Percentiles rank a stretch among this genome's conserved stretches.
Evolutionary conservation across 2,888 invertebrate species (phyloP).

Genomic region (Limnephilus marmoratus): DNA sequence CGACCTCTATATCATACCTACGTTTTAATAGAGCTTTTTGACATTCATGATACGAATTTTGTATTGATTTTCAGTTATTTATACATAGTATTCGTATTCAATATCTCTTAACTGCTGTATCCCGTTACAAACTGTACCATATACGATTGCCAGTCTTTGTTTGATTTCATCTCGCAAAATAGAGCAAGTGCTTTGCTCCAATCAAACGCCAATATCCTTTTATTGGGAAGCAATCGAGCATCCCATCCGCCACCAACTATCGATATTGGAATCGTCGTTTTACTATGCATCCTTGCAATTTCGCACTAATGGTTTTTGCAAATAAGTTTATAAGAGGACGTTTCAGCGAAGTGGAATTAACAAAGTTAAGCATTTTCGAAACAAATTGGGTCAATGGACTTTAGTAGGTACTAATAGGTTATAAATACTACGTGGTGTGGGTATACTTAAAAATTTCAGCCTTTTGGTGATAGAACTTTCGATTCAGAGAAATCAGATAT

Average conservation of each 20-base stretch:
- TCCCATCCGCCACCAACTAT: background rate
- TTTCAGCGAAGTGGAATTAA: too few relatives aligned
- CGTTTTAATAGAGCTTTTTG: too few relatives aligned
- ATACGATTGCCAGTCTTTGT: background rate
- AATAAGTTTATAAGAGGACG: too few relatives aligned
- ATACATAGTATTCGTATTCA: too few relatives aligned
- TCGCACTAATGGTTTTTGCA: background rate
- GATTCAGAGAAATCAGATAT: background rate
- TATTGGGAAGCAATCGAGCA: background rate
- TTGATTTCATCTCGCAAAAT: background rate
- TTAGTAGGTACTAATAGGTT: background rate
- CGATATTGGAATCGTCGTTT: background rate
- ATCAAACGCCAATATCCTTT: background rate
- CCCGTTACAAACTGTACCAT: background rate
- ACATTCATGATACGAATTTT: too few relatives aligned
- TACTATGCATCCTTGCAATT: background rate
- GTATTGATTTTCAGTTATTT: too few relatives aligned
- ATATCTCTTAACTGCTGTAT: background rate
- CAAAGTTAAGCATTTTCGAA: too few relatives aligned
- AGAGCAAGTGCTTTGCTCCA: background rate
- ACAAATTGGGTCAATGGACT: too few relatives aligned
- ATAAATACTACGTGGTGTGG: background rate
- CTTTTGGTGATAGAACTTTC: background rate
- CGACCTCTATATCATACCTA: too few relatives aligned
- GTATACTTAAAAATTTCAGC: background rate